Evolutionary conservation across 1,140 invertebrate species (phyloP).

Genomic region (Scaptomyza hsui): DNA sequence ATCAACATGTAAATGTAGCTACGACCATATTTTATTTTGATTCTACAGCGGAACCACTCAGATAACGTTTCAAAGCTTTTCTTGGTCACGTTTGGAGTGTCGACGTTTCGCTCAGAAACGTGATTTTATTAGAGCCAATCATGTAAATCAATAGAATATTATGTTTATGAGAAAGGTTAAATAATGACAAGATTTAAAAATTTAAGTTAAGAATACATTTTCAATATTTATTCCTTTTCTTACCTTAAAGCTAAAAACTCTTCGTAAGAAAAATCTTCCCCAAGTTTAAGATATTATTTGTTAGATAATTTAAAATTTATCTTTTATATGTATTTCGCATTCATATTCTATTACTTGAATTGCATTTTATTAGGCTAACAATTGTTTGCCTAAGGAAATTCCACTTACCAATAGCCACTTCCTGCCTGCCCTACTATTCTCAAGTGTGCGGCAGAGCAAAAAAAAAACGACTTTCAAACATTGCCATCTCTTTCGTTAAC

Average conservation of each 20-base stretch:
- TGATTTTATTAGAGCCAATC: neutral
- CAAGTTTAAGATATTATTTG: too few species aligned
- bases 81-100: conserved; percentile 22
- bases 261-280: too few species aligned
- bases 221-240: too few species aligned
- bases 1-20: conserved; percentile 56
- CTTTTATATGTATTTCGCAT: neutral
- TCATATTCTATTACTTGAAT: neutral
- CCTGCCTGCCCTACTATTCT: conserved; percentile 36
- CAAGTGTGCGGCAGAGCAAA: conserved; percentile 1
- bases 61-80: conserved; percentile 34
- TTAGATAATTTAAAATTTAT: neutral
- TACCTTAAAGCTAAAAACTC: too few species aligned
- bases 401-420: conserved; percentile 57
- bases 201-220: too few species aligned
- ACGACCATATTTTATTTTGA: conserved; percentile 20
- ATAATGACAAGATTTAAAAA: too few species aligned
- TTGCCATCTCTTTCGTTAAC: conserved; percentile 26
- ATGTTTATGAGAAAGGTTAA: too few species aligned
- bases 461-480: neutral
- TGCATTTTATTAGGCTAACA: conserved; percentile 26
- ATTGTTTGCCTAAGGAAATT: conserved; percentile 49
- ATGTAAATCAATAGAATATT: neutral
- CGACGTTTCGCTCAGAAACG: neutral
- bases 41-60: conserved; percentile 52